Percentiles rank a stretch among this genome's conserved stretches.
Evolutionary conservation across 2,113 vertebrate genomes (phyloP).

Genomic region (Periophthalmus modestus): DNA sequence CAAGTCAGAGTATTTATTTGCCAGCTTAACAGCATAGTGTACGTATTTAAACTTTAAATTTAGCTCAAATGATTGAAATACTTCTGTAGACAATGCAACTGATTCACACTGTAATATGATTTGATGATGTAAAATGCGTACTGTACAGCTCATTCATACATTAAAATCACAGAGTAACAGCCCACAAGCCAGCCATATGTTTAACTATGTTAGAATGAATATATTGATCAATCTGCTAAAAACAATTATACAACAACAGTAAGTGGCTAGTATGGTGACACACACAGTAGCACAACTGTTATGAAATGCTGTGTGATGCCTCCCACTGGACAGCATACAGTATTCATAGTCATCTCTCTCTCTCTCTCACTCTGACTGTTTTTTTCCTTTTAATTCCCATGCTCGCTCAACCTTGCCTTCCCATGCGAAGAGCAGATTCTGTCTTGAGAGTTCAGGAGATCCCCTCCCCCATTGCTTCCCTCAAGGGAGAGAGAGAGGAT

Average conservation of each 20-base stretch:
- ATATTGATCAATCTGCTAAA: neutral
- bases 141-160: no score
- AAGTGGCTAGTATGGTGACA: neutral
- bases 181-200: neutral
- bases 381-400: conserved; percentile 33
- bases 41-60: neutral
- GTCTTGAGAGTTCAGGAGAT: conserved; percentile 54
- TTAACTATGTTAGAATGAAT: neutral
- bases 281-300: conserved; percentile 20
- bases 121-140: neutral
- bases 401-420: conserved; percentile 56
- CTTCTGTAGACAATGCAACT: neutral
- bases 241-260: neutral
- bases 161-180: neutral
- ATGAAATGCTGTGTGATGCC: conserved; percentile 48
- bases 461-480: conserved; percentile 64
- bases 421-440: conserved; percentile 68
- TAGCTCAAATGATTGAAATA: neutral
- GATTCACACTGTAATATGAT: neutral
- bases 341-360: conserved; percentile 18
- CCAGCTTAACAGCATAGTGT: neutral
- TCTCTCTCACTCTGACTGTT: conserved; percentile 12
- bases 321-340: conserved; percentile 50
- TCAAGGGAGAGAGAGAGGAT: conserved; percentile 45
- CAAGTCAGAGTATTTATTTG: neutral